Evolutionary conservation across 2,888 invertebrate genomes (phyloP), one percentile per base, ranked within the genome.

Genomic region (Ischnura elegans): DNA sequence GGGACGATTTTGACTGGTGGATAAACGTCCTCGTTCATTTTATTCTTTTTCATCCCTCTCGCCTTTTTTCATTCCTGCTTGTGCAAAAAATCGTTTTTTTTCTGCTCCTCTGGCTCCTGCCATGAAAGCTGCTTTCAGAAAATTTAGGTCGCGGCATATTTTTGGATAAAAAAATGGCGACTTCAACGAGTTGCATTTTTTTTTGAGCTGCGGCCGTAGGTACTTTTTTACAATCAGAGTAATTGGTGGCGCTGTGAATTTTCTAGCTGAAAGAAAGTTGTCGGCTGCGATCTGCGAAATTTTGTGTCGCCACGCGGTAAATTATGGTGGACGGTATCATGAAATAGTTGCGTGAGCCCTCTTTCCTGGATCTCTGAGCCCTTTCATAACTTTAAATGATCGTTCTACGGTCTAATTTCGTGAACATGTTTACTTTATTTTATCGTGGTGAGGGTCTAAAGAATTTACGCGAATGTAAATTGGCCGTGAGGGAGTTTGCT

Each of bases 121-220:
- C 90, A 90, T 90, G 43, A 90, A 90, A 90, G 36, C 90, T 43
- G 90, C 51, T 55, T 90, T 90, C 61, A 47, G 51, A 42, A 90
- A 90, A 90, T 43, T 46, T 86, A 46, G 45, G 86, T 55, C 55
- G 42, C 55, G 10, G 90, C 90, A 45, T 42, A 25, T 90, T 90
- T 66, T 10, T 61, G 51, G 13, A 21, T 25, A 36, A 76, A n/a
- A n/a, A 76, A 90, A 43, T 61, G 55, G 43, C 25, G 36, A 16
- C 43, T 42, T 61, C 45, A 42, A 43, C 61, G 90, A 25, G 43
- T 90, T 90, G n/a, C 36, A 10, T 13, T 76, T 76, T 76, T 76
- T 76, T 61, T 61, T 61, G 25, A 29, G 36, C 25, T 36, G 2
- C 76, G 76, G 36, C 16, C 36, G n/a, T 10, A 10, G 3, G 29